Percentiles rank a stretch among this genome's conserved stretches.
These are phyloP conservation scores for Potorous gilbertii DNA, from an alignment of 2,797 vertebrate genomes.

Conservation along the genomic window DNA sequence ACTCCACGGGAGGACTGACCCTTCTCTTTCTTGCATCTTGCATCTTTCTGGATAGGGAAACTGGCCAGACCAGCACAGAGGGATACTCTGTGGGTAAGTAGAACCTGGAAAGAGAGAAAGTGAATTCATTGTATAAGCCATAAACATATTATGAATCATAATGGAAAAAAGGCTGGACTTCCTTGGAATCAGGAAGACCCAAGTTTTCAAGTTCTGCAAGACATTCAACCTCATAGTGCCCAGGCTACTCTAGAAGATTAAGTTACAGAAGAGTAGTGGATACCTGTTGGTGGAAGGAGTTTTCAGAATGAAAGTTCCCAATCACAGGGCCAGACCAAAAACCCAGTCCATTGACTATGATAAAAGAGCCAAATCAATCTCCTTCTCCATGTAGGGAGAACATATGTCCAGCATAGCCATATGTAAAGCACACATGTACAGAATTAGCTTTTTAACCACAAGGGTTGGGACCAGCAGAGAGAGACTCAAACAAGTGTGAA, in stretches of 20 bases:
- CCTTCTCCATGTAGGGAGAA: background rate
- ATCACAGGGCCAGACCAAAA: background rate
- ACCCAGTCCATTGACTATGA: background rate
- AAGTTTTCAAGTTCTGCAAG: background rate
- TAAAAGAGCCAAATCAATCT: background rate
- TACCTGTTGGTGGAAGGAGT: background rate
- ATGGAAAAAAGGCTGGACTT: background rate
- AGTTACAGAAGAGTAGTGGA: background rate
- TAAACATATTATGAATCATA: background rate
- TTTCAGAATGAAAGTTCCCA: background rate
- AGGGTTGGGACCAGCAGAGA: background rate
- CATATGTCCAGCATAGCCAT: background rate
- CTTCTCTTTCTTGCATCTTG: background rate
- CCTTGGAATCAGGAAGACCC: background rate
- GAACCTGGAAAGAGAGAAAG: slow-evolving; percentile 62
- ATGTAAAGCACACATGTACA: too few species aligned
- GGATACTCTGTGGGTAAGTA: slow-evolving; percentile 69
- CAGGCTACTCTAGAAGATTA: background rate
- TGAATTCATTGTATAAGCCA: background rate
- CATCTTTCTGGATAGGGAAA: accelerated
- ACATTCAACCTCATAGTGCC: background rate
- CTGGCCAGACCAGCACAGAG: slow-evolving; percentile 41
- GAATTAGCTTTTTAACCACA: background rate
- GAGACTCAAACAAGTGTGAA: background rate
- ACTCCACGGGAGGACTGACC: accelerated